Evolutionary conservation across 64 coral and sea anemone species (phyloP).

Genomic region (Exaiptasia diaphana): DNA sequence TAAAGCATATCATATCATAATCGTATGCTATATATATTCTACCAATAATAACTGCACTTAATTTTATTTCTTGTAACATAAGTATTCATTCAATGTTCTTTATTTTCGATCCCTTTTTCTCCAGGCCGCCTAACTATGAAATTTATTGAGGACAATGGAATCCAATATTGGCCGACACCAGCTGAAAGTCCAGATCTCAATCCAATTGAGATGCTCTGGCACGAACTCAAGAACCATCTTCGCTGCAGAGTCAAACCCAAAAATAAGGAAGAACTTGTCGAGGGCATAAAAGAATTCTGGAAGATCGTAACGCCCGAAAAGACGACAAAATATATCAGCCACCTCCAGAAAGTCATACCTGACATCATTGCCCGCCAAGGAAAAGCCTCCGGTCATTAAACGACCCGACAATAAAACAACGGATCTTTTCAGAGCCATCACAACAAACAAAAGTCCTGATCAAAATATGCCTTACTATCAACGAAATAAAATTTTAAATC

Average conservation of each 20-base stretch:
- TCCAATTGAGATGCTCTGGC: conserved; percentile 37
- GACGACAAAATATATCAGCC: conserved; percentile 19
- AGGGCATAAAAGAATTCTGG: conserved; percentile 18
- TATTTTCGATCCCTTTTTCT: too few relatives aligned
- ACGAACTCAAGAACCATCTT: conserved; percentile 16
- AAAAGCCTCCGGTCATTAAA: conserved; percentile 28
- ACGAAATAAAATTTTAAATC: too few relatives aligned
- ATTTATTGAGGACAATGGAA: not conserved
- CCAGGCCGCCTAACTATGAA: not conserved
- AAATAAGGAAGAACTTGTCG: conserved; percentile 17
- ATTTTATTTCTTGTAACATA: too few relatives aligned
- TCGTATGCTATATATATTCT: too few relatives aligned
- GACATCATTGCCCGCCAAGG: conserved; percentile 12
- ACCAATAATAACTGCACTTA: too few relatives aligned
- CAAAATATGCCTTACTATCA: too few relatives aligned
- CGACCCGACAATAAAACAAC: not conserved
- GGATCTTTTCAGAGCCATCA: conserved; percentile 30
- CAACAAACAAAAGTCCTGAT: not conserved
- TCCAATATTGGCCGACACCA: conserved; percentile 15
- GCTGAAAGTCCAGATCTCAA: conserved; percentile 44
- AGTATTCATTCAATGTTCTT: too few relatives aligned
- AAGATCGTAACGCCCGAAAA: not conserved
- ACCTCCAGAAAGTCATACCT: conserved; percentile 28
- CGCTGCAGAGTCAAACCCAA: not conserved
- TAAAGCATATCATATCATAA: too few relatives aligned